Conservation (phyloP, 2,113 vertebrate species). For the Odobenus rosmarus region DNA sequence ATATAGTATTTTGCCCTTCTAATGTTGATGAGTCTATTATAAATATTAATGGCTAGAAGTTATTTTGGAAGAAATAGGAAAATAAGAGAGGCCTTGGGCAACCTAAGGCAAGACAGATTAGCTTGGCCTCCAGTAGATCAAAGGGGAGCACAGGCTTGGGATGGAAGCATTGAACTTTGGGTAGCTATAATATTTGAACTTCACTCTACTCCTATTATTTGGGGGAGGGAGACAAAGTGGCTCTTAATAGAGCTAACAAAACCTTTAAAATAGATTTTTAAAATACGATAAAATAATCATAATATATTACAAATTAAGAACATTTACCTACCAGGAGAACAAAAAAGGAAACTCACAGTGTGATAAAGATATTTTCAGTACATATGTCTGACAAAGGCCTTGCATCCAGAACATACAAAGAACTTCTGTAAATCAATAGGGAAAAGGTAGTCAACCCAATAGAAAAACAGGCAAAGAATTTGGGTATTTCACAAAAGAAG, state of each 20-base stretch:
- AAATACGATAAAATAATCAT: neutral
- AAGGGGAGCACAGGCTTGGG: neutral
- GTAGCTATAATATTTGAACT: neutral
- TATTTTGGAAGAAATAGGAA: neutral
- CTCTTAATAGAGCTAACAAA: neutral
- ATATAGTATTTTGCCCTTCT: neutral
- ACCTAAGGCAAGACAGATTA: neutral
- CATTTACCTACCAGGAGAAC: neutral
- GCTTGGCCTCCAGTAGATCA: neutral
- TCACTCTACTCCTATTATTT: neutral
- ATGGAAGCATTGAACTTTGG: neutral
- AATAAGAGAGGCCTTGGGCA: neutral
- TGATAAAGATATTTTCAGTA: neutral
- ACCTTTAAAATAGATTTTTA: neutral
- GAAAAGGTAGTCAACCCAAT: neutral
- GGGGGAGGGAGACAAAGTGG: accelerated
- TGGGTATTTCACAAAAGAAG: neutral
- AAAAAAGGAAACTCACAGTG: neutral
- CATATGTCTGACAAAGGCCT: neutral
- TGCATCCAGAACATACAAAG: neutral
- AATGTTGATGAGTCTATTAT: neutral
- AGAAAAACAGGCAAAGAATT: neutral
- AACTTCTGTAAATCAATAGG: neutral
- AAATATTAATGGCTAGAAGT: neutral
- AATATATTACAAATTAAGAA: neutral